Evolutionary conservation across 2,888 invertebrate species (phyloP).

Genomic region (Cheilosia grossa): DNA sequence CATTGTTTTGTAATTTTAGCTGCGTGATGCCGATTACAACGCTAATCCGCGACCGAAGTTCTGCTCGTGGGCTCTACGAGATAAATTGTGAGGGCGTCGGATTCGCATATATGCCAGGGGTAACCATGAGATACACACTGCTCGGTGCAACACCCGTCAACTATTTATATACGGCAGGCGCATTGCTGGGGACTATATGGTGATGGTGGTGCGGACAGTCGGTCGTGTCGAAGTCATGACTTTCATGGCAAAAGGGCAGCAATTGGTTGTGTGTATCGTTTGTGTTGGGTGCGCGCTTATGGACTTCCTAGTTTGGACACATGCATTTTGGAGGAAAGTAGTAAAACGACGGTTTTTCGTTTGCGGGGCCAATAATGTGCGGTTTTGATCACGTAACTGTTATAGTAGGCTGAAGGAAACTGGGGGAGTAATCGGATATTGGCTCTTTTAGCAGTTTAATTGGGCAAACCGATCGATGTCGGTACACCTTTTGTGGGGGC

Average conservation of each 20-base stretch:
- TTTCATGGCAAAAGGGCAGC: slow-evolving; percentile 54
- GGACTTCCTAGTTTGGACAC: slow-evolving; percentile 48
- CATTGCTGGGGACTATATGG: slow-evolving; percentile 19
- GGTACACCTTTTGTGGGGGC: slow-evolving; percentile 6
- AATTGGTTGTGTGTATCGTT: slow-evolving; percentile 41
- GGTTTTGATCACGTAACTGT: slow-evolving; percentile 3
- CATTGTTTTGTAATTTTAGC: slow-evolving; percentile 65
- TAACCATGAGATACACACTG: neutral
- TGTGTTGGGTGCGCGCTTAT: slow-evolving; percentile 1
- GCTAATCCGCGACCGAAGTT: slow-evolving; percentile 66
- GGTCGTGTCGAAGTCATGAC: slow-evolving; percentile 58
- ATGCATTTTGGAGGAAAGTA: slow-evolving; percentile 25
- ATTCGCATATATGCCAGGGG: slow-evolving; percentile 38
- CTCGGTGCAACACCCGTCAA: neutral
- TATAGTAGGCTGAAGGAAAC: slow-evolving; percentile 20
- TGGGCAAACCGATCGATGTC: slow-evolving; percentile 28
- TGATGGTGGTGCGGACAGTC: slow-evolving; percentile 32
- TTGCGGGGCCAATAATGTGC: slow-evolving; percentile 19
- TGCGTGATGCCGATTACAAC: slow-evolving; percentile 67
- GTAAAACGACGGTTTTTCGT: slow-evolving; percentile 12
- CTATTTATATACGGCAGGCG: neutral
- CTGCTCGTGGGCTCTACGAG: slow-evolving; percentile 60
- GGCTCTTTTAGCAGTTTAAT: slow-evolving; percentile 43
- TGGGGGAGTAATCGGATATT: slow-evolving; percentile 61
- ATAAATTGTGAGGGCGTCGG: slow-evolving; percentile 65